Evolutionary conservation across 2,888 invertebrate genomes (phyloP), one percentile per base, ranked within the genome.

Genomic region (Epinotia brunnichana): DNA sequence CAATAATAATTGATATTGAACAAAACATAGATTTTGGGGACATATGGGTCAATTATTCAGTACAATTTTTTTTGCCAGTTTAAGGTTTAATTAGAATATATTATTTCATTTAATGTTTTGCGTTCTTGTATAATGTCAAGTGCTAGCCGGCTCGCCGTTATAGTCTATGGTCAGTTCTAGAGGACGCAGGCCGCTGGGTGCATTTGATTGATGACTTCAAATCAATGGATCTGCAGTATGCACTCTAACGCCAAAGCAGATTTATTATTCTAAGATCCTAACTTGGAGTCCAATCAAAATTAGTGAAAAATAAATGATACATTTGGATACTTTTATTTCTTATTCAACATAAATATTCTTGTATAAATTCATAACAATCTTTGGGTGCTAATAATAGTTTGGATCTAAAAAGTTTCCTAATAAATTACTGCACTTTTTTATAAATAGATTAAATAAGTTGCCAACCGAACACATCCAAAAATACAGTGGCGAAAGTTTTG

Each of bases 311-410:
- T 48, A 24, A 70, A 39, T 15, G 81, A 80, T 86, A 88, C 82
- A 82, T 88, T 35, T 88, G 86, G 84, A 89, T 90, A 88, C 81
- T 89, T 92, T 92, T 92, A 92, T 91, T 92, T 87, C 87, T 91
- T 90, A 91, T 90, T 91, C 86, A 93, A 92, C 93, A 92, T 93
- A 92, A 92, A 92, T 92, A 93, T 90, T 90, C 87, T 92, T 92
- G 91, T 93, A 92, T 92, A 93, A 92, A 92, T 92, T 91, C 90
- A 92, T 92, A 93, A 92, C 93, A 92, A 92, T 93, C 92, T 93
- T 93, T 93, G 92, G 92, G 91, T 91, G 90, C 90, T 90, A 89
- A 88, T 88, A 87, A 82, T 81, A 86, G 80, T 82, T 85, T 84
- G 85, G 85, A 83, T 87, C 89, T 90, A 87, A 90, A 86, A 86